phyloP scores from a whole-genome alignment of 1,140 invertebrate species.

The Pseudomyrmex sp. region DNA sequence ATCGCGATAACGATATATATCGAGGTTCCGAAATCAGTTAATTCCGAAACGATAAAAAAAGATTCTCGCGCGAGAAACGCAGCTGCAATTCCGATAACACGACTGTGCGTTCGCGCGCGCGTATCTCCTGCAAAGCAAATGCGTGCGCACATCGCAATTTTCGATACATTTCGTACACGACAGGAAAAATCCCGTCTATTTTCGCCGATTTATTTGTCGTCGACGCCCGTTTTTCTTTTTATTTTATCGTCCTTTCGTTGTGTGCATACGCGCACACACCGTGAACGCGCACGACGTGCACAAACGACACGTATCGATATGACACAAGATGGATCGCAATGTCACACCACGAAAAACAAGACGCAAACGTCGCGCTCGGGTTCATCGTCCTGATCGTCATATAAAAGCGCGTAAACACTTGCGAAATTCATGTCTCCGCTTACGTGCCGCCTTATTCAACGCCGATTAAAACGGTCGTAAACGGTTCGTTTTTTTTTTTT shows the following conservation, averaged over 20 bases:
- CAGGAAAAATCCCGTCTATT: conserved; percentile 12
- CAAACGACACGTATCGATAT: background rate
- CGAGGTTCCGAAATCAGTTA: conserved; percentile 13
- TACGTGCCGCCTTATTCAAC: conserved; percentile 56
- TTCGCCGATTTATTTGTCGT: conserved; percentile 45
- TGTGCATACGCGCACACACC: background rate
- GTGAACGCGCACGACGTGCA: background rate
- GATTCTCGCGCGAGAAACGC: background rate
- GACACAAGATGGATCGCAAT: conserved; percentile 49
- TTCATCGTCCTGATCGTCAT: conserved; percentile 61
- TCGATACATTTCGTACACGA: conserved; percentile 47
- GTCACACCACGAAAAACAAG: conserved; percentile 33
- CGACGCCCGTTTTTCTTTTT: conserved; percentile 40
- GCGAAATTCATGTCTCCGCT: conserved; percentile 55
- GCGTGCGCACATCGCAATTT: background rate
- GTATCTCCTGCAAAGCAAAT: conserved; percentile 16
- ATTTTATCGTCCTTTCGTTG: conserved; percentile 33
- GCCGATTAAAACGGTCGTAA: conserved; percentile 53
- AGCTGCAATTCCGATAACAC: no score
- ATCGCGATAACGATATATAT: background rate
- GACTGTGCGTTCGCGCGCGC: no score
- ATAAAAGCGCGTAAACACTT: conserved; percentile 55
- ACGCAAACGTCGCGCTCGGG: conserved; percentile 37
- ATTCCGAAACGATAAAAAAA: conserved; percentile 45
- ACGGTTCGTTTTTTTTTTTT: conserved; percentile 33